A percentile compares a stretch with the other conserved stretches of the same genome.
phyloP scores from a whole-genome alignment of 2,888 invertebrate genomes.

The Artemia sp. region DNA sequence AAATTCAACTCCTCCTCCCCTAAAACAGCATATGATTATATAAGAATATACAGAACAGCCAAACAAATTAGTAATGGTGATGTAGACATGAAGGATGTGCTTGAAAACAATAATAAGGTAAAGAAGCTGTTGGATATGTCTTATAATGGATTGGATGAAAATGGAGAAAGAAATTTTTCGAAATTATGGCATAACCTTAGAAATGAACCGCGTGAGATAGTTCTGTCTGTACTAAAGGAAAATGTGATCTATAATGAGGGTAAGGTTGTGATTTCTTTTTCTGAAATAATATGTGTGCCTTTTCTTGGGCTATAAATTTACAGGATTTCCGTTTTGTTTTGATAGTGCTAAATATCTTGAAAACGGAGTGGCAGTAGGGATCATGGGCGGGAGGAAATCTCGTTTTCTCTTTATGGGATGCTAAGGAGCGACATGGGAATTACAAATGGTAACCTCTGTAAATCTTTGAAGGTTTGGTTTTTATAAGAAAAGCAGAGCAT shows the following conservation, averaged over 20 bases:
- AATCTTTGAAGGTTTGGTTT: no score
- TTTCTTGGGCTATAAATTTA: no score
- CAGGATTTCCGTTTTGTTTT: no score
- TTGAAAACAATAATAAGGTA: background rate
- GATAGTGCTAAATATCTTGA: no score
- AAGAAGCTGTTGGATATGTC: background rate
- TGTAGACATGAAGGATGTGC: background rate
- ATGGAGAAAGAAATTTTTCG: background rate
- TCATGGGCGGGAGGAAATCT: no score
- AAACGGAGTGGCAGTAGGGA: no score
- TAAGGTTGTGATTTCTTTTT: background rate
- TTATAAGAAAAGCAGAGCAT: no score
- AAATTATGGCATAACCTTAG: conserved; percentile 3
- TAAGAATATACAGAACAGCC: conserved; percentile 5
- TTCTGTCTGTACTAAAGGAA: background rate
- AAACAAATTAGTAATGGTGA: background rate
- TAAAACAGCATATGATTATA: background rate
- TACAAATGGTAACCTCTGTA: no score
- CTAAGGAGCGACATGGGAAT: no score
- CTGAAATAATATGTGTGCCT: no score
- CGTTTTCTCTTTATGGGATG: no score
- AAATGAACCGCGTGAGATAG: background rate
- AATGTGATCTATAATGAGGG: background rate
- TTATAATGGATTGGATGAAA: conserved; percentile 7
- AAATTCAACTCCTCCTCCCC: background rate